Evolutionary conservation across 2,888 invertebrate genomes (phyloP).

Genomic region (Stenchaetothrips biformis): DNA sequence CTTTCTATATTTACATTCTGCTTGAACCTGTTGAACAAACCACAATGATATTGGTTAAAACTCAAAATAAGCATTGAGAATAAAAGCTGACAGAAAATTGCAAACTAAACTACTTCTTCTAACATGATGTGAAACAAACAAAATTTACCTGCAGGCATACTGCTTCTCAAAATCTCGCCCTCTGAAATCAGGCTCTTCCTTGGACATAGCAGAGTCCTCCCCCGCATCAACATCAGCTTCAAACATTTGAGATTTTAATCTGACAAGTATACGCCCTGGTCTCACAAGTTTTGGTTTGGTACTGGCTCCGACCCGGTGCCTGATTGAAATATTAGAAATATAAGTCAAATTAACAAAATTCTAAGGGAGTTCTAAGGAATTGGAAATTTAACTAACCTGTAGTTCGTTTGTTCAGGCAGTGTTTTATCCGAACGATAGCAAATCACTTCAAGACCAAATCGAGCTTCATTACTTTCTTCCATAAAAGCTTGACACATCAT

Average conservation of each 20-base stretch:
- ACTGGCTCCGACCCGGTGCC: constrained; percentile 39
- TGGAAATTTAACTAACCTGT: constrained; percentile 30
- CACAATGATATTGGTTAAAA: not conserved
- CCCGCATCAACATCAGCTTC: constrained; percentile 42
- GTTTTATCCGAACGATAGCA: constrained; percentile 39
- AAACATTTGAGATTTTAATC: constrained; percentile 40
- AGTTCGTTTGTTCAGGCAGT: constrained; percentile 36
- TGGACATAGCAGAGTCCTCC: constrained; percentile 40
- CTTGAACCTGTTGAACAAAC: constrained; percentile 37
- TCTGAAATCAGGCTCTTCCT: constrained; percentile 41
- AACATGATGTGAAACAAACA: not conserved
- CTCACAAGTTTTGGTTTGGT: constrained; percentile 40
- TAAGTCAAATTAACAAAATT: not conserved
- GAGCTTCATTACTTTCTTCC: constrained; percentile 38
- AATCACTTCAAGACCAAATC: constrained; percentile 41
- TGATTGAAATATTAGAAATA: not conserved
- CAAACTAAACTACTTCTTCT: not conserved
- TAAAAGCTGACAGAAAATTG: not conserved
- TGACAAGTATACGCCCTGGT: constrained; percentile 39
- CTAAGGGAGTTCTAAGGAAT: not conserved
- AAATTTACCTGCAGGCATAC: constrained; percentile 41
- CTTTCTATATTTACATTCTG: constrained; percentile 37
- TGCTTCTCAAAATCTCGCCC: constrained; percentile 42
- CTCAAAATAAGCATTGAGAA: not conserved
- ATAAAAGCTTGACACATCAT: constrained; percentile 43